Percentiles rank a stretch among this genome's conserved stretches.
Evolutionary conservation across 2,888 invertebrate genomes (phyloP).

Genomic region (Orthonychiurus folsomi): DNA sequence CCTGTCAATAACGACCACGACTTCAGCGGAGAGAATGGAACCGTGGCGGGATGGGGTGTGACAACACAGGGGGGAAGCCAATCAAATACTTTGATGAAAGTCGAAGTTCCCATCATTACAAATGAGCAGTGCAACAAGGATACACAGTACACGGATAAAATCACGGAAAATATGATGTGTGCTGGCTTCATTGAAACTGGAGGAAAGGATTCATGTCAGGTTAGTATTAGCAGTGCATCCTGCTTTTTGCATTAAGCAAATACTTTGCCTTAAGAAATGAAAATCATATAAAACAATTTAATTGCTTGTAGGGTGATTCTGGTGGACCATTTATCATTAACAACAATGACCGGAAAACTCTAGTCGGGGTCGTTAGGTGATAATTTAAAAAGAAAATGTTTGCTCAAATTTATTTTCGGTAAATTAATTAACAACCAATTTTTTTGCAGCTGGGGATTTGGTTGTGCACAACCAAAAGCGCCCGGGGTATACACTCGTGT

Average conservation of each 20-base stretch:
- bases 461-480: neutral
- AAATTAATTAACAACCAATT: neutral
- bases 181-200: slow-evolving; percentile 5
- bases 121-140: slow-evolving; percentile 27
- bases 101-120: slow-evolving; percentile 35
- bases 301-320: slow-evolving; percentile 10
- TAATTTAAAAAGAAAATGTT: too few species aligned
- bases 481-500: slow-evolving; percentile 5
- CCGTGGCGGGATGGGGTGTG: slow-evolving; percentile 28
- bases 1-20: slow-evolving; percentile 32
- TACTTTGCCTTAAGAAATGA: neutral
- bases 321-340: slow-evolving; percentile 11
- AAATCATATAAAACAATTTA: neutral
- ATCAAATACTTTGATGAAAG: slow-evolving; percentile 27
- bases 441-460: slow-evolving; percentile 1
- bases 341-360: slow-evolving; percentile 9
- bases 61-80: slow-evolving; percentile 21
- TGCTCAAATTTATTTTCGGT: neutral
- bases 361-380: slow-evolving; percentile 7
- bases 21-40: slow-evolving; percentile 27
- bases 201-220: slow-evolving; percentile 11
- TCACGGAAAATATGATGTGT: slow-evolving; percentile 14
- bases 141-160: slow-evolving; percentile 22
- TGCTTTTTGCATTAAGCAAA: neutral
- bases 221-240: neutral